Base-by-base conservation (phyloP, 2,797 vertebrate species). In the Rhinophrynus dorsalis region DNA sequence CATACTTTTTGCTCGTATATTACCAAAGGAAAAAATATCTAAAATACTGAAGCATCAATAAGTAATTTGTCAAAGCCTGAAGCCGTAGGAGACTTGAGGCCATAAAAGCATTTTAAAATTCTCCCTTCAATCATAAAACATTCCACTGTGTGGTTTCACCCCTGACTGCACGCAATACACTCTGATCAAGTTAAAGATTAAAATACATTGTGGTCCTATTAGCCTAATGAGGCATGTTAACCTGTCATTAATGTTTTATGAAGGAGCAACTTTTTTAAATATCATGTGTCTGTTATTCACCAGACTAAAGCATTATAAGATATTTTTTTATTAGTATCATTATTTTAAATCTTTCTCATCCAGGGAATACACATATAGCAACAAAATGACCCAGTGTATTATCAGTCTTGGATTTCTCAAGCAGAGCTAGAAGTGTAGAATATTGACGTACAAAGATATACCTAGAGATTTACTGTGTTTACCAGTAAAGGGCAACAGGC, bases 131-230 rank as follows among this genome's bases (percentile, higher is more conserved):
- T 68, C 65, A 68, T 68, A 50, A 58, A 48, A 23, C 55, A 20
- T 59, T 45, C 44, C 44, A 58, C 21, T 37, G 55, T 50, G 55
- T 50, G 65, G 54, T 68, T 68, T 68, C 65, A 68, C 65, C 54
- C 55, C 44, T 59, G 65, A 48, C 55, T 68, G 65, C 55, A 37
- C 30, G 44, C 30, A 21, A 40, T 30, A 59, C 42, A 59, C 21
- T 26, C 42, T 68, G 65, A 68, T 68, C 54, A 68, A 68, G 65
- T 58, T 68, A 68, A 68, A 68, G 55, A 68, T 68, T 59, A 68
- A 51, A 68, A 68, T 59, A 51, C 55, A 47, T 57, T 59, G 32
- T 59, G 42, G 65, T 58, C 44, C 40, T 68, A 67, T 67, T 67
- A 67, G 65, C 52, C 65, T 68, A 68, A 68, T 68, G 65, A 68